Percentiles rank a stretch among this genome's conserved stretches.
These are phyloP conservation scores for Leptocoma aspasia DNA, from an alignment of 2,113 vertebrate genomes.

Conservation along the genomic window DNA sequence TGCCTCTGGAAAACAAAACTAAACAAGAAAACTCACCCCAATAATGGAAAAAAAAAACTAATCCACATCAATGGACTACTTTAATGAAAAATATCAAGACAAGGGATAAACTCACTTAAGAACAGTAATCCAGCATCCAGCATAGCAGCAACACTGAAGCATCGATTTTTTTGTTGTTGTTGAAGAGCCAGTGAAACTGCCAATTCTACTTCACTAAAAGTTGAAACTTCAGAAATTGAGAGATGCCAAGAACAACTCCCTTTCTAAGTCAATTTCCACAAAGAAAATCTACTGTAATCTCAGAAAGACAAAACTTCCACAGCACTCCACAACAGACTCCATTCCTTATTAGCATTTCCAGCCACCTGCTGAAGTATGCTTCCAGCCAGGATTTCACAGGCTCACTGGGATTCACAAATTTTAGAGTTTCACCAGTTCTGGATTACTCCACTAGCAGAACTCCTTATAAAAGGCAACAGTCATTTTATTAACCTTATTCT, in stretches of 20 bases:
- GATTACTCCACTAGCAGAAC: slow-evolving; percentile 1
- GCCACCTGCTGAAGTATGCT: slow-evolving; percentile 27
- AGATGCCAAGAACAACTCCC: slow-evolving; percentile 1
- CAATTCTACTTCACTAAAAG: slow-evolving; percentile 6
- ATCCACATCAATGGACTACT: background rate
- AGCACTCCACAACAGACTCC: background rate
- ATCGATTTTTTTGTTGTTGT: background rate
- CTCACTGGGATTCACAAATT: slow-evolving; percentile 46
- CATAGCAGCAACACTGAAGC: background rate
- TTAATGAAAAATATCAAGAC: background rate
- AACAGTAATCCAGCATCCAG: background rate
- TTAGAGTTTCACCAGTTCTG: slow-evolving; percentile 28
- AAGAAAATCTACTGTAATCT: slow-evolving; percentile 4
- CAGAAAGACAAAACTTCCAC: slow-evolving; percentile 1
- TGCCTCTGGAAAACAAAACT: background rate
- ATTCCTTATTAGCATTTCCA: slow-evolving; percentile 28
- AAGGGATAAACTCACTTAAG: background rate
- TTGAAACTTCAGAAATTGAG: background rate
- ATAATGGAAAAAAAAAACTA: background rate
- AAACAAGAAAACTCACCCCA: background rate
- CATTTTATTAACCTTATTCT: slow-evolving; percentile 36
- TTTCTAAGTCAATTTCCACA: slow-evolving; percentile 4
- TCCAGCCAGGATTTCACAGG: slow-evolving; percentile 24
- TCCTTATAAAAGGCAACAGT: slow-evolving; percentile 19
- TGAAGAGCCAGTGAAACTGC: background rate